These are phyloP conservation scores for Drosophila sucinea DNA, from an alignment of 1,140 invertebrate species.

Conservation along the genomic window DNA sequence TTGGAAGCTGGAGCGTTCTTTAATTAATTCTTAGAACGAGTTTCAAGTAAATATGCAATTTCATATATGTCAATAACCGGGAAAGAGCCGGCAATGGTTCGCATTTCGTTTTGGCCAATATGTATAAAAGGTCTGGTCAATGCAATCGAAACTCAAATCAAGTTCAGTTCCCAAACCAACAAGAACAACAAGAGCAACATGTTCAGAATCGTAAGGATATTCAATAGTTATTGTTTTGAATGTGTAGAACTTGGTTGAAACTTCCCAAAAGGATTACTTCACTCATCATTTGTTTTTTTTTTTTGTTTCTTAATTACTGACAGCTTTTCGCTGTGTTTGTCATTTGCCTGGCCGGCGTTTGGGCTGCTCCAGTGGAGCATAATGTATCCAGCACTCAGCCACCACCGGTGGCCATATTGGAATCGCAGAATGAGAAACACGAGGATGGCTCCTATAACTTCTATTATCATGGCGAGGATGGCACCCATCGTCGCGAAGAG, in stretches of 20 bases:
- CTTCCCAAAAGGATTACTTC: conserved; percentile 33
- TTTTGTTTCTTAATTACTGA: neutral
- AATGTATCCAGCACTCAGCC: conserved; percentile 28
- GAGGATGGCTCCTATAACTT: conserved; percentile 77
- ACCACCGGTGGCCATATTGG: conserved; percentile 63
- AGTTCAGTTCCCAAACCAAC: conserved; percentile 32
- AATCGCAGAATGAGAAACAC: conserved; percentile 60
- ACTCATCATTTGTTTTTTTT: neutral
- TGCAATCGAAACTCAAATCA: conserved; percentile 50
- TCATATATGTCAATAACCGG: conserved; percentile 64
- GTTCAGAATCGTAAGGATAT: conserved; percentile 65
- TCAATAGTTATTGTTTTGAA: neutral
- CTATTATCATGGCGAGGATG: conserved; percentile 70
- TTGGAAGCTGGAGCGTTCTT: conserved; percentile 49
- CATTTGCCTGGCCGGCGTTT: conserved; percentile 36
- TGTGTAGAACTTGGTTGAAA: neutral
- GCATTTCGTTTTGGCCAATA: conserved; percentile 49
- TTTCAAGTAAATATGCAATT: conserved; percentile 55
- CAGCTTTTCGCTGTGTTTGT: conserved; percentile 49
- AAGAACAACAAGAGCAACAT: conserved; percentile 42
- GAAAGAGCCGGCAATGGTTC: conserved; percentile 52
- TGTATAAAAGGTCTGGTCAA: conserved; percentile 52
- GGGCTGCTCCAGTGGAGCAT: conserved; percentile 46
- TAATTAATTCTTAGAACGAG: conserved; percentile 79
- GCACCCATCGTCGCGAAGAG: conserved; percentile 66